Base-by-base conservation (phyloP, 2,797 vertebrate genomes). In the Odontamblyopus lacepedii region DNA sequence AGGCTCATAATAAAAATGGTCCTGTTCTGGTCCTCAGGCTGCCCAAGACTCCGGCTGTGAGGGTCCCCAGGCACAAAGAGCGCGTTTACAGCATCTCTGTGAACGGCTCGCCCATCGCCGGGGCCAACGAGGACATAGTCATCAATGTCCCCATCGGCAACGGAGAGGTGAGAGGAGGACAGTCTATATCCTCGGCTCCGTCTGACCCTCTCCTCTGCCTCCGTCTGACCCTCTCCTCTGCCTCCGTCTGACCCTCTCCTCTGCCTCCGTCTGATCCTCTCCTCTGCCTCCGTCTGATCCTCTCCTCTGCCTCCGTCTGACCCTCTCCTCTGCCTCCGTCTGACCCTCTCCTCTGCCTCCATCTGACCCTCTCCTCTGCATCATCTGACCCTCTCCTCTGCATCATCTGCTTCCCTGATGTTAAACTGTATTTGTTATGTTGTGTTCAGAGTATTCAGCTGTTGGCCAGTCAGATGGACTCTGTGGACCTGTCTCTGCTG, bases 1-100 rank as follows among this genome's bases (percentile, higher is more conserved):
- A 38, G 35, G 35, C 35, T 9, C 35, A 38, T 38, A 38, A 38
- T 38, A 9, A 38, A 35, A 8, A 38, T 38, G 1, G 41, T 44
- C 51, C 66, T 41, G 18, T 3, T 68, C 16, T n/a, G 51, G 1
- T 73, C n/a, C 41, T 59, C 74, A 95, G 94, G 74, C 92, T 95
- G 48, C 94, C 94, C 0, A 93, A 92, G 75, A 95, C 94, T 55
- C 93, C 94, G 0, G 91, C 83, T 6, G 69, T 94, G 75, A 88
- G 94, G 77, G 71, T 89, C 64, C 89, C 93, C 11, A 91, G 88
- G 67, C 94, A 95, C 91, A 87, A 92, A 75, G 94, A 95, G 86
- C 90, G 91, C 70, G 90, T 95, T 53, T 95, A 92, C 67, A 95
- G 94, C 87, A 93, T 95, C 69, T 94, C 94, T 0, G 93, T 93